Conservation (phyloP, 2,113 vertebrate genomes). For the Platycercus adscitus region DNA sequence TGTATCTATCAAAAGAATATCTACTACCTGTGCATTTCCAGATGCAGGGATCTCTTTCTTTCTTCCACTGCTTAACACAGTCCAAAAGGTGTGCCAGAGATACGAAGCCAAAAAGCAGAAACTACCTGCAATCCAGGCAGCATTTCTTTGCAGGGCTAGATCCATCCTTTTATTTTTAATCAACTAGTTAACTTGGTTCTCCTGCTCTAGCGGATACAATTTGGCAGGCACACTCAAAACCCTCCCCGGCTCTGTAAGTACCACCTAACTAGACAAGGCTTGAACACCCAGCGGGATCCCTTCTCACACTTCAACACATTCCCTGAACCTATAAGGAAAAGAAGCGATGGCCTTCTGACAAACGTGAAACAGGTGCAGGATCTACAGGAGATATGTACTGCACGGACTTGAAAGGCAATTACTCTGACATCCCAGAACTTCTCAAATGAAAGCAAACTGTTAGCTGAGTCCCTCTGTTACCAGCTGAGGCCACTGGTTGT, state of each 20-base stretch:
- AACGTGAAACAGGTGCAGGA: constrained; percentile 83
- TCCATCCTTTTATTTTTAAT: constrained; percentile 79
- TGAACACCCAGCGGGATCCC: background rate
- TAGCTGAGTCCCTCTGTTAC: background rate
- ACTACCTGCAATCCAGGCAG: constrained; percentile 85
- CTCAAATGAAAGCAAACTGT: constrained; percentile 57
- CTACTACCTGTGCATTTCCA: constrained; percentile 82
- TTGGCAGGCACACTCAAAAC: constrained; percentile 15
- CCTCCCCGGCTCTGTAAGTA: constrained; percentile 12
- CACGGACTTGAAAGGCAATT: background rate
- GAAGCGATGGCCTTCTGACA: constrained; percentile 78
- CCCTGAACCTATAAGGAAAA: constrained; percentile 87
- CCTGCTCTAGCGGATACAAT: background rate
- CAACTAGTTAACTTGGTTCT: constrained; percentile 1
- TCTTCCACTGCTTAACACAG: constrained; percentile 76
- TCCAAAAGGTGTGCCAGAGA: constrained; percentile 85
- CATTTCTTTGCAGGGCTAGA: constrained; percentile 79
- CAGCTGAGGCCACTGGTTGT: background rate
- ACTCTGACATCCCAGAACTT: constrained; percentile 22
- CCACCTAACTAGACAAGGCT: constrained; percentile 25
- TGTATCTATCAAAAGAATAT: background rate
- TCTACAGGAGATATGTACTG: background rate
- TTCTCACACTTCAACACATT: constrained; percentile 62
- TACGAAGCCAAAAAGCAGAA: constrained; percentile 84
- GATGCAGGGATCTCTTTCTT: constrained; percentile 66